These are phyloP conservation scores for Carettochelys insculpta DNA, from an alignment of 2,113 vertebrate genomes.

Conservation along the genomic window DNA sequence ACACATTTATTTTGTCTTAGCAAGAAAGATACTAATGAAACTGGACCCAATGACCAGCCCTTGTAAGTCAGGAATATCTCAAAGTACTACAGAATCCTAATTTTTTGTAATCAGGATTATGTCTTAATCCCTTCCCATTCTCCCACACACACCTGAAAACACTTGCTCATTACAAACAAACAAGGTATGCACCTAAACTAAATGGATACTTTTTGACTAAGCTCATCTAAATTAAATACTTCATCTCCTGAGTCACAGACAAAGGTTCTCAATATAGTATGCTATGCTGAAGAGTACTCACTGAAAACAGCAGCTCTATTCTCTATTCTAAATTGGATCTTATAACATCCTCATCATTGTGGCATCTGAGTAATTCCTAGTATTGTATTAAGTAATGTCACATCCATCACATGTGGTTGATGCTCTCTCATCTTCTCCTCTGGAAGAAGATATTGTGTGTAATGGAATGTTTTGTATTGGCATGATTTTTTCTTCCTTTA, in stretches of 20 bases:
- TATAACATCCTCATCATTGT: background rate
- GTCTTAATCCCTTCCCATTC: background rate
- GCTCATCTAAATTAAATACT: background rate
- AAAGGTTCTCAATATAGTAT: background rate
- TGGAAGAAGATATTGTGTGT: background rate
- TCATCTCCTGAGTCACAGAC: background rate
- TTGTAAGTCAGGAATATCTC: background rate
- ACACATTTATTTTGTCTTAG: background rate
- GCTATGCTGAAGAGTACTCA: background rate
- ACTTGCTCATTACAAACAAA: background rate
- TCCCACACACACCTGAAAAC: too few relatives aligned
- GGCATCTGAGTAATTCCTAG: background rate
- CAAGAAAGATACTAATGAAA: background rate
- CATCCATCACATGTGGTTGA: background rate
- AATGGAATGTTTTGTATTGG: background rate
- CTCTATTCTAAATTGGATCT: background rate
- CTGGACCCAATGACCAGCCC: background rate
- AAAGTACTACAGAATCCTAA: background rate
- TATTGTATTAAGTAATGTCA: background rate
- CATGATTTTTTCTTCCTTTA: background rate
- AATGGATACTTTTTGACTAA: background rate
- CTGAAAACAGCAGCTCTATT: background rate
- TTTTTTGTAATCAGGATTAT: background rate
- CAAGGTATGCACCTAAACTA: background rate
- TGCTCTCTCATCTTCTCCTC: background rate